Percentiles rank a stretch among this genome's conserved stretches.
These are phyloP conservation scores for Triops longicaudatus DNA, from an alignment of 1,140 invertebrate species.

Conservation along the genomic window DNA sequence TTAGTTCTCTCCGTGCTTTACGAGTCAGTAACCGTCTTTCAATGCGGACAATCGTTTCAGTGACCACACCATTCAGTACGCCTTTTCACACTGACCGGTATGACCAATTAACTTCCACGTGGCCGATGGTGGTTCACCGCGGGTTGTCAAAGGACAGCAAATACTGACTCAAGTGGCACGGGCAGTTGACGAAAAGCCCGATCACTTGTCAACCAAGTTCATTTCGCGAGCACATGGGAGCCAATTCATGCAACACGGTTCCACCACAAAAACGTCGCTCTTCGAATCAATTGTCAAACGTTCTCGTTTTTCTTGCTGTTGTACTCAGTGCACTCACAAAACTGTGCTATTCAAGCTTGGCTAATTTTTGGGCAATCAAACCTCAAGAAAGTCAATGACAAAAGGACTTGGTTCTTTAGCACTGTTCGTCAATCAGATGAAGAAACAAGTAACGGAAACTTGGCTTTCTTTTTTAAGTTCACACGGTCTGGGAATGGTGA, in stretches of 20 bases:
- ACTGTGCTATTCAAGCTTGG: background rate
- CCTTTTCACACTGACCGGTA: background rate
- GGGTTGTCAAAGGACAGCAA: background rate
- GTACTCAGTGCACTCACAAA: background rate
- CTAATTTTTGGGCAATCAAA: background rate
- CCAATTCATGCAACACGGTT: background rate
- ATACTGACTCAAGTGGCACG: background rate
- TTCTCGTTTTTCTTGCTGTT: background rate
- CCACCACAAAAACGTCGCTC: no score
- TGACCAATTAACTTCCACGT: background rate
- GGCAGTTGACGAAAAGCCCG: background rate
- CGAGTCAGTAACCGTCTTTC: background rate
- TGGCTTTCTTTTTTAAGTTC: background rate
- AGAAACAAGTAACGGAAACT: background rate
- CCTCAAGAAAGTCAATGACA: background rate
- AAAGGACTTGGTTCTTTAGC: background rate
- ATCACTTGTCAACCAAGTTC: background rate
- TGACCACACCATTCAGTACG: conserved; percentile 10
- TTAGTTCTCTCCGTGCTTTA: background rate
- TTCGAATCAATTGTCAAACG: no score
- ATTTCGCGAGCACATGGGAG: background rate
- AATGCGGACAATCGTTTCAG: background rate
- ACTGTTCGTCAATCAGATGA: background rate
- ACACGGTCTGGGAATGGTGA: background rate
- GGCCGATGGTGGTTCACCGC: background rate